phyloP scores from a whole-genome alignment of 2,113 vertebrate species.

The Cariama cristata region DNA sequence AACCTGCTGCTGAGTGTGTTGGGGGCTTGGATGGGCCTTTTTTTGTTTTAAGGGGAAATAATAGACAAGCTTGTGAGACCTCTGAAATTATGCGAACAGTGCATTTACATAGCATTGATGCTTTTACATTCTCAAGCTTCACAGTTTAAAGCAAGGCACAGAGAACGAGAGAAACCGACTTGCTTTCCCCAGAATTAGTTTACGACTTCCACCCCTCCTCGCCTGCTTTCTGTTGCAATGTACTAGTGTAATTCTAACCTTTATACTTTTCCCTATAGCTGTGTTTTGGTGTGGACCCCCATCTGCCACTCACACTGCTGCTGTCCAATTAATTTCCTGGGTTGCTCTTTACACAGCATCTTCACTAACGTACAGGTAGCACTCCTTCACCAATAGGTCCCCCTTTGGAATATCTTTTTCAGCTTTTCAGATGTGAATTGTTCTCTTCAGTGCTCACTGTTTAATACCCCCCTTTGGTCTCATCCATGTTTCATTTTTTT shows the following conservation, averaged over 20 bases:
- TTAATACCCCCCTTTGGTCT: neutral
- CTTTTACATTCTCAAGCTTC: neutral
- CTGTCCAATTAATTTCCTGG: neutral
- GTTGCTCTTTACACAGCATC: neutral
- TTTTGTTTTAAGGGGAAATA: no score
- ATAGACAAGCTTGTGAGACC: neutral
- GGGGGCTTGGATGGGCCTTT: neutral
- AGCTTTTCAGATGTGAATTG: neutral
- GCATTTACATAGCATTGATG: accelerated
- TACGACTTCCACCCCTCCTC: neutral
- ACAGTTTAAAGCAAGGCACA: neutral
- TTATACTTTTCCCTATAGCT: neutral
- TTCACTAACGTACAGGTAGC: neutral
- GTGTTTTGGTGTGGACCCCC: neutral
- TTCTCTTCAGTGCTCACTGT: neutral
- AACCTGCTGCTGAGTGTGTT: neutral
- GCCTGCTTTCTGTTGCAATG: neutral
- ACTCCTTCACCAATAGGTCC: neutral
- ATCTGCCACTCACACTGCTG: neutral
- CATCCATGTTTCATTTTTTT: neutral
- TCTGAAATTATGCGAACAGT: neutral
- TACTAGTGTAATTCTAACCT: neutral
- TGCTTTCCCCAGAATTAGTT: neutral
- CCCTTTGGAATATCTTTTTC: neutral
- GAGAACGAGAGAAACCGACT: neutral